A percentile compares a stretch with the other conserved stretches of the same genome.
Conservation (phyloP, 2,113 vertebrate genomes). For the Leiothrix lutea region DNA sequence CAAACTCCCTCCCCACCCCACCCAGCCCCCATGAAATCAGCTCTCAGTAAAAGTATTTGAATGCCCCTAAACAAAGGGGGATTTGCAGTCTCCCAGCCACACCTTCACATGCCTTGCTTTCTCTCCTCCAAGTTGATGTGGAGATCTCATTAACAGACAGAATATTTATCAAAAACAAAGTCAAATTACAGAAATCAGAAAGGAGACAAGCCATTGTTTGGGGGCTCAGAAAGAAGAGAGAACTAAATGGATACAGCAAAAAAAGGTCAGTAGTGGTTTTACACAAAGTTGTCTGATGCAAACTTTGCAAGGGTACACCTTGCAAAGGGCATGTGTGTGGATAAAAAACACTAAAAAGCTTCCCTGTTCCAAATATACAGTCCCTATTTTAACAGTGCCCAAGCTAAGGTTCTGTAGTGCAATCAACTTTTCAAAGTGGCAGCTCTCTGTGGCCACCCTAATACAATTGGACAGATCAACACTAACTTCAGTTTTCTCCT, state of each 20-base stretch:
- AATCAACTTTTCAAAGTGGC: slow-evolving; percentile 55
- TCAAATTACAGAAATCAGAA: slow-evolving; percentile 35
- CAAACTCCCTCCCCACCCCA: slow-evolving; percentile 43
- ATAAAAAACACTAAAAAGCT: slow-evolving; percentile 34
- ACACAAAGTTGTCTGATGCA: slow-evolving; percentile 40
- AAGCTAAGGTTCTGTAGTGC: slow-evolving; percentile 68
- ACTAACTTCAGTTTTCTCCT: slow-evolving; percentile 2
- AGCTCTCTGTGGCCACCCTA: slow-evolving; percentile 33
- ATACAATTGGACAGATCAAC: slow-evolving; percentile 14
- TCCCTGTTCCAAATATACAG: slow-evolving; percentile 59
- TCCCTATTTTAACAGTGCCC: slow-evolving; percentile 66
- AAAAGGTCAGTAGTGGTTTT: slow-evolving; percentile 78
- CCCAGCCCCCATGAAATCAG: slow-evolving; percentile 46
- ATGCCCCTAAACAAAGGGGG: slow-evolving; percentile 39
- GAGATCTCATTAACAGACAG: slow-evolving; percentile 22
- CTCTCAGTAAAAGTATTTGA: slow-evolving; percentile 59
- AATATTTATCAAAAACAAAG: not conserved
- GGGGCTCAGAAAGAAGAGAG: slow-evolving; percentile 43
- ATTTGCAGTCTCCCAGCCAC: slow-evolving; percentile 61
- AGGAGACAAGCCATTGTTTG: slow-evolving; percentile 12
- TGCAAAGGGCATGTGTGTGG: slow-evolving; percentile 26
- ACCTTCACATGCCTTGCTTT: slow-evolving; percentile 39
- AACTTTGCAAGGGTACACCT: slow-evolving; percentile 11
- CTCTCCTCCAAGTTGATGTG: slow-evolving; percentile 31
- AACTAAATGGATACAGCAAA: slow-evolving; percentile 56